Base-by-base conservation (phyloP, 2,888 invertebrate genomes). In the Agriopis leucophaearia region DNA sequence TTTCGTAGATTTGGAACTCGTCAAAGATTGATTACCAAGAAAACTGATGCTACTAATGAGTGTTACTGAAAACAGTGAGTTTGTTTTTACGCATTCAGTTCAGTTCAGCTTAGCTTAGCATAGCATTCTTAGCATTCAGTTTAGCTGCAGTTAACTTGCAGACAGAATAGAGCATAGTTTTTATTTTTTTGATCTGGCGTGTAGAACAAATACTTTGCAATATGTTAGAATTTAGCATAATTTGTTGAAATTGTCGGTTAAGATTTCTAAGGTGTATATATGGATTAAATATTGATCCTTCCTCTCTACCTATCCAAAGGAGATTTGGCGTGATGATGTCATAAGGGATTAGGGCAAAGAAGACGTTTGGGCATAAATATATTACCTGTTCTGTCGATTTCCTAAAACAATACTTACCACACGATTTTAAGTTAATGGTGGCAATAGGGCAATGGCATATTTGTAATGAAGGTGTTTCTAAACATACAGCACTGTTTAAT, bases 401-500 rank as follows among this genome's bases (percentile, higher is more conserved):
- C 36, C 38, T 42, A n/a, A 50, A 58, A 1, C 12, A 42, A 13
- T 50, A 59, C 70, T 69, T 65, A 72, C 73, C 67, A 9, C 50
- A 16, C 27, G 70, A 57, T 51, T 40, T 16, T 6, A 42, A 45
- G 8, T 50, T 44, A 13, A n/a, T 40, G 3, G 47, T n/a, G n/a
- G n/a, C 2, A 18, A 58, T 35, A 13, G 63, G 63, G 16, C 61
- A 66, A 16, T 42, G 35, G 47, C 64, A 66, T n/a, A 40, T 36
- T 15, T 61, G 58, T 40, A 66, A n/a, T 42, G 66, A 45, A n/a
- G 64, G 63, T 36, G 65, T 55, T 15, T 64, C 54, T n/a, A 61
- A 12, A 40, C 66, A 62, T 10, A 42, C 18, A n/a, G 35, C 50
- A 58, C 57, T 67, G 38, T 61, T 63, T 4, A 69, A 10, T 35